A percentile compares a stretch with the other conserved stretches of the same genome.
These are phyloP conservation scores for Sinelater perroti DNA, from an alignment of 2,888 invertebrate genomes.

Conservation along the genomic window DNA sequence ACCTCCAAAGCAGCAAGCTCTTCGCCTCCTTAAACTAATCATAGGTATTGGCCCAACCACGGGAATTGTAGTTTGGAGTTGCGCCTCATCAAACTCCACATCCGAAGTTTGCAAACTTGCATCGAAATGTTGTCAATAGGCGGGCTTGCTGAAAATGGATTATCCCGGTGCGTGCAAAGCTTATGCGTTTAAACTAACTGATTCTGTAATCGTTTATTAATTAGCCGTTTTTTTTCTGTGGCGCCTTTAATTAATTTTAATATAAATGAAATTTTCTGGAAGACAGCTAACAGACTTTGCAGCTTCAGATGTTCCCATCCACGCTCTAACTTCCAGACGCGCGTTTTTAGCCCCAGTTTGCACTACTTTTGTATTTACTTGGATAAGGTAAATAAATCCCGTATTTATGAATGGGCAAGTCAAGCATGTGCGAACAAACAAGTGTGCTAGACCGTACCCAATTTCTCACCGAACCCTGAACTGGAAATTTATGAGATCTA, in stretches of 20 bases:
- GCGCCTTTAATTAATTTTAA: slow-evolving; percentile 17
- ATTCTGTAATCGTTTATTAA: slow-evolving; percentile 13
- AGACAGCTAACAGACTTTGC: slow-evolving; percentile 14
- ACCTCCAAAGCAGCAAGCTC: slow-evolving; percentile 15
- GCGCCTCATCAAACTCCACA: slow-evolving; percentile 6
- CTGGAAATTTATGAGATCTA: no score
- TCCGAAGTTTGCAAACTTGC: slow-evolving; percentile 19
- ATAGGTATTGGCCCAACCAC: slow-evolving; percentile 7
- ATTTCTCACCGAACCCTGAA: no score
- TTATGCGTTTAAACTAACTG: not conserved
- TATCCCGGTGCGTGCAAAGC: not conserved
- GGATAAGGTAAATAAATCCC: no score
- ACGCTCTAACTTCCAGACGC: not conserved
- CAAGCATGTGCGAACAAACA: no score
- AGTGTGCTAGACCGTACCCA: no score
- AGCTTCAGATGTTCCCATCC: slow-evolving; percentile 7
- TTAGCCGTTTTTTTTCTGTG: slow-evolving; percentile 9
- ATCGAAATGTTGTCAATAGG: slow-evolving; percentile 15
- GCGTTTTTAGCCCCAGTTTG: not conserved
- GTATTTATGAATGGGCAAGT: no score
- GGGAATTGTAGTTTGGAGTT: slow-evolving; percentile 19
- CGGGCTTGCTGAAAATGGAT: slow-evolving; percentile 10
- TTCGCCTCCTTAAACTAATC: slow-evolving; percentile 23
- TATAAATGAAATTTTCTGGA: slow-evolving; percentile 16
- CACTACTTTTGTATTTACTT: no score